Base-by-base conservation (phyloP, 2,888 invertebrate species). In the Apoda limacodes region DNA sequence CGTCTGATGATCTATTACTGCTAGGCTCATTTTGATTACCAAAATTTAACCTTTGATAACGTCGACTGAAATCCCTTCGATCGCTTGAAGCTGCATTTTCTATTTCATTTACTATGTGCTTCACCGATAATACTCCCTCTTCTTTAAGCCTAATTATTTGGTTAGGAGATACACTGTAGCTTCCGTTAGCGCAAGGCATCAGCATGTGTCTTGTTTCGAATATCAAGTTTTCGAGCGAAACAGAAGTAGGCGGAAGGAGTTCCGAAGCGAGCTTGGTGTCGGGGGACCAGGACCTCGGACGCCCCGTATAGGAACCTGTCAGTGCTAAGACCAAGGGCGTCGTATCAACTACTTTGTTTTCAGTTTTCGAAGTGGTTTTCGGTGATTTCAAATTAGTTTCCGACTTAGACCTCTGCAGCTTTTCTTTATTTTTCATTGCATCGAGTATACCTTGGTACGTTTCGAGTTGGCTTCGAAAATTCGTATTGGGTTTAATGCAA, bases 361-460 rank as follows among this genome's bases (percentile, higher is more conserved):
- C 85, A 10, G 51, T 54, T 59, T 85, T 85, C 2, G 65, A 70
- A 39, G 72, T 67, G 38, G 71, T 62, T 50, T 86, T 87, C 3
- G 88, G 88, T 26, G 87, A 86, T 66, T 93, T 92, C 32, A 93
- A 68, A 69, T 93, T 93, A 26, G 93, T 95, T 69, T 95, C 95
- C 37, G 95, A 96, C 76, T 95, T 95, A 34, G 95, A 94, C 43
- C 95, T 84, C 75, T 93, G 96, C 48, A 95, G 75, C 66, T 91
- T 94, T 60, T 95, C 94, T 53, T 93, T 90, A 60, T 96, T 95
- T 67, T 95, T 94, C 90, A 95, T 96, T 9, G 98, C 98, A 60
- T 93, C 94, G 46, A 98, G 82, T 57, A 97, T 97, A 37, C 95
- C 98, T 74, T 95, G 91, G 69, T 98, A 99, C 7, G 93, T 97